Base-by-base conservation (phyloP, 1,140 invertebrate genomes). In the Metaphire vulgaris region DNA sequence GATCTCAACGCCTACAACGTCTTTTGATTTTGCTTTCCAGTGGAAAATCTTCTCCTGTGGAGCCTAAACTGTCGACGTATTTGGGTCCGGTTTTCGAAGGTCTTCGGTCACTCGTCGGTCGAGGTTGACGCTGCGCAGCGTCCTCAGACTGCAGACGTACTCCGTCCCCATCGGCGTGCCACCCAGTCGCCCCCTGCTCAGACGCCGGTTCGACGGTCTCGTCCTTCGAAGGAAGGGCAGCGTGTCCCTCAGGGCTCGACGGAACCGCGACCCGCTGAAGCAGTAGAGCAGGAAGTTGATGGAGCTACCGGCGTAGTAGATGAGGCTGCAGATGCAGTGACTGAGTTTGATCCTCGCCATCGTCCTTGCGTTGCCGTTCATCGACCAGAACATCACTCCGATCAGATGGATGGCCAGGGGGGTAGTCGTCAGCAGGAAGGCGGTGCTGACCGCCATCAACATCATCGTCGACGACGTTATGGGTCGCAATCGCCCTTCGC, bases 251-350 rank as follows among this genome's bases (percentile, higher is more conserved):
- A 71, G 33, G 69, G 69, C 30, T 21, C 33, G 30, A 30, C 92
- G 87, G 83, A 94, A 95, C 85, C 92, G 92, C 82, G 92, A 90
- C 1, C 92, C 92, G 79, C 89, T 91, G 74, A 92, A 88, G 82
- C 92, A 92, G 84, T 94, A 94, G 29, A 94, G 87, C 15, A 91
- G 88, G 83, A 95, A 94, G 87, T 94, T 94, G 68, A 94, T 92
- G 69, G 91, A 91, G 81, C 92, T 93, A 83, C 93, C 93, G 12
- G 91, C 91, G 80, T 92, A 89, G 84, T 92, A 93, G 16, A 92
- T 85, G n/a, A 87, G 82, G 79, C 86, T 89, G 75, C 82, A 83
- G 73, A 88, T 84, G 33, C 90, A 88, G 81, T 91, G 90, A 26
- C 89, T 82, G 0, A 89, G 26, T 34, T 81, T 76, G 69, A 81